phyloP scores from a whole-genome alignment of 2,113 vertebrate species.

The Eulacestoma nigropectus region DNA sequence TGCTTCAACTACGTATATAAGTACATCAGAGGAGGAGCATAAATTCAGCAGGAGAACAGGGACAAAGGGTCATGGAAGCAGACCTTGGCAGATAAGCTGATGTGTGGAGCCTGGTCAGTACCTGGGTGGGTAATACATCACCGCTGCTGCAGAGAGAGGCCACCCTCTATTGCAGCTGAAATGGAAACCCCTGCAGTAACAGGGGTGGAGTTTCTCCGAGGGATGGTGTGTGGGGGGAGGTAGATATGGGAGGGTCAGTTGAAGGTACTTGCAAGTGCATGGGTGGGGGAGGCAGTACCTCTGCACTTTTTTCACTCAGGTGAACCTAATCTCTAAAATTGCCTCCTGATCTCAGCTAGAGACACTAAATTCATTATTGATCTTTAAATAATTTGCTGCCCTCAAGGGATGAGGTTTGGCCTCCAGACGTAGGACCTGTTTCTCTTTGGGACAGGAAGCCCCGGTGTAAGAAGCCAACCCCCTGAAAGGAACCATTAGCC shows the following conservation, averaged over 20 bases:
- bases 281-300: neutral
- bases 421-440: neutral
- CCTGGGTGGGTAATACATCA: neutral
- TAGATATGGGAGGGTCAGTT: neutral
- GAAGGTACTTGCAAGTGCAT: neutral
- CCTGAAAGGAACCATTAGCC: neutral
- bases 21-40: neutral
- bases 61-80: constrained; percentile 12
- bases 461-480: neutral
- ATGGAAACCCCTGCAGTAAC: neutral
- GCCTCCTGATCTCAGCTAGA: neutral
- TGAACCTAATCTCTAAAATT: neutral
- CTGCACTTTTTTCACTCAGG: neutral
- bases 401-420: neutral
- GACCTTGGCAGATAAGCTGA: constrained; percentile 7
- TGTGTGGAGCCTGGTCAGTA: neutral
- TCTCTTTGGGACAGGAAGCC: neutral
- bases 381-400: neutral
- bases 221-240: neutral
- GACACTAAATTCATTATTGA: neutral
- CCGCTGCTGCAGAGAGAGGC: neutral
- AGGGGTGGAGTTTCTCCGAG: neutral
- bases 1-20: neutral
- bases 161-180: neutral
- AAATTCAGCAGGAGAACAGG: neutral